phyloP scores from a whole-genome alignment of 2,797 vertebrate species.

The Ibycter americanus region DNA sequence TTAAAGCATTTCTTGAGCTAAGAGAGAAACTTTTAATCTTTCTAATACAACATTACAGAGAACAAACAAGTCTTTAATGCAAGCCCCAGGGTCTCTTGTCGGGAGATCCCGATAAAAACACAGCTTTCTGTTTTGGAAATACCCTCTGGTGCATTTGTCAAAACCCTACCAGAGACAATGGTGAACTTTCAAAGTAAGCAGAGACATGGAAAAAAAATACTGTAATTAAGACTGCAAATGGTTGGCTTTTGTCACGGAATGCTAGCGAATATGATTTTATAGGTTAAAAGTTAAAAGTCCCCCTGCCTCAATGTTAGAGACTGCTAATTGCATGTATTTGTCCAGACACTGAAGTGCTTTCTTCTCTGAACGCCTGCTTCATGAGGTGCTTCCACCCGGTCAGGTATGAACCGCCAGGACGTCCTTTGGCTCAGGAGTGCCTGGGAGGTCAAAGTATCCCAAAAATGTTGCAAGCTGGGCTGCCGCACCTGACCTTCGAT shows the following conservation, averaged over 20 bases:
- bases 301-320: background rate
- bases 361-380: background rate
- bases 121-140: slow-evolving; percentile 67
- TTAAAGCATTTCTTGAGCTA: slow-evolving; percentile 33
- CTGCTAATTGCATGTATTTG: background rate
- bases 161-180: slow-evolving; percentile 47
- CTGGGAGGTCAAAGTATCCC: background rate
- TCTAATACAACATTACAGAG: slow-evolving; percentile 55
- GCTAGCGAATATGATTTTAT: background rate
- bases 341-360: background rate
- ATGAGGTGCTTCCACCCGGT: background rate
- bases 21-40: slow-evolving; percentile 39
- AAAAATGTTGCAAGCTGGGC: background rate
- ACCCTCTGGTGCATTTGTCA: slow-evolving; percentile 62
- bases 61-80: slow-evolving; percentile 62
- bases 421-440: background rate
- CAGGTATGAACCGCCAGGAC: background rate
- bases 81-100: slow-evolving; percentile 40
- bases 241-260: slow-evolving; percentile 29
- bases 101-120: slow-evolving; percentile 59
- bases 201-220: slow-evolving; percentile 17
- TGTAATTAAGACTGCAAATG: slow-evolving; percentile 25
- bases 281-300: slow-evolving; percentile 1
- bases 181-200: slow-evolving; percentile 54
- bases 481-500: background rate